Percentiles rank a stretch among this genome's conserved stretches.
Evolutionary conservation across 1,140 invertebrate species (phyloP).

Genomic region (Teleopsis dalmanni): DNA sequence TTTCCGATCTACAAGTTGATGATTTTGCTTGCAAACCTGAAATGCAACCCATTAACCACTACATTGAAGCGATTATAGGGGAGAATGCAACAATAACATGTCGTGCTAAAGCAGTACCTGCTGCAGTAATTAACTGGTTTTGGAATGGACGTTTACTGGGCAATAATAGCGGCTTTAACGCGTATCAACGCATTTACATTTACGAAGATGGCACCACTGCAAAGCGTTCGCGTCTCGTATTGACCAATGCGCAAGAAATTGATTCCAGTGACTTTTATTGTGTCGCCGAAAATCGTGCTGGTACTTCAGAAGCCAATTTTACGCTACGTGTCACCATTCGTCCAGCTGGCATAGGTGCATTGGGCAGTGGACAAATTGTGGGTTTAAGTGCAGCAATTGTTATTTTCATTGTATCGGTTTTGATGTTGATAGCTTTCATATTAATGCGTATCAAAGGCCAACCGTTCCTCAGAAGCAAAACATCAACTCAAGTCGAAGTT

Average conservation of each 20-base stretch:
- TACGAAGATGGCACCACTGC: slow-evolving; percentile 58
- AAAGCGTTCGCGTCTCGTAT: slow-evolving; percentile 70
- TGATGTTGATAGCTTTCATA: slow-evolving; percentile 65
- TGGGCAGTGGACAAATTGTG: slow-evolving; percentile 77
- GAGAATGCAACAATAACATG: slow-evolving; percentile 80
- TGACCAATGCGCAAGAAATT: slow-evolving; percentile 79
- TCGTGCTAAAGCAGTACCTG: slow-evolving; percentile 67
- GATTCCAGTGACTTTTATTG: slow-evolving; percentile 87
- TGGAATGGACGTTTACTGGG: slow-evolving; percentile 73
- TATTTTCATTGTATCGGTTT: slow-evolving; percentile 66
- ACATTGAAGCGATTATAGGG: slow-evolving; percentile 68
- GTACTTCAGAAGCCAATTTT: slow-evolving; percentile 85
- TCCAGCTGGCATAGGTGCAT: slow-evolving; percentile 66
- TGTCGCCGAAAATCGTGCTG: slow-evolving; percentile 83
- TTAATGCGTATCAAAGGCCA: slow-evolving; percentile 61
- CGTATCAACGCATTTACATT: slow-evolving; percentile 73
- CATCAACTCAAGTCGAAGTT: slow-evolving; percentile 61
- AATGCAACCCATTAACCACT: slow-evolving; percentile 64
- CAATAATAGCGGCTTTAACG: slow-evolving; percentile 72
- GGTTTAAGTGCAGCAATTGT: slow-evolving; percentile 75
- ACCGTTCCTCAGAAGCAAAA: slow-evolving; percentile 66
- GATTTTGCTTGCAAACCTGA: slow-evolving; percentile 84
- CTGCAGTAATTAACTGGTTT: slow-evolving; percentile 78
- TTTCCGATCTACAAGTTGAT: slow-evolving; percentile 67
- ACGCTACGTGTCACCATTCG: slow-evolving; percentile 73